Base-by-base conservation (phyloP, 2,888 invertebrate genomes). In the Brachynemurus nebulosus region DNA sequence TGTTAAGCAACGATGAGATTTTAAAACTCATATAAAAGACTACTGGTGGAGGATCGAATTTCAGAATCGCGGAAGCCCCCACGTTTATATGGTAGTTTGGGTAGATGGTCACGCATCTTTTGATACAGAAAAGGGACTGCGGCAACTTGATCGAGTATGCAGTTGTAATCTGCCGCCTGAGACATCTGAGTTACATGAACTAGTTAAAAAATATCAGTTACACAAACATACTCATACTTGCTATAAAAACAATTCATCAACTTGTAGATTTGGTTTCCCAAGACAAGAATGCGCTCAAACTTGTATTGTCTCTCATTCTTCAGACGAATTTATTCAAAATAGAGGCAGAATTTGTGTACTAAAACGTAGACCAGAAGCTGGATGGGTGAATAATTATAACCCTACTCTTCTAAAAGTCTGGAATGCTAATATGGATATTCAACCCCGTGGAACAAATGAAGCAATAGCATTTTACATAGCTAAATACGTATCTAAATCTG, bases 401-500 rank as follows among this genome's bases (percentile, higher is more conserved):
- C 40, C 40, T 23, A 8, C 11, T 2, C 16, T 50, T 44, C 25
- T 51, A 43, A 40, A 44, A 45, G 44, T 45, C 38, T 42, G 53
- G 55, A 49, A 38, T 36, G 54, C 43, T 2, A 56, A 55, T 44
- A 56, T 54, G 50, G 54, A 55, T 38, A 52, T 56, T 9, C 54
- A 55, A 42, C 53, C 53, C 14, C 54, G 54, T 40, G 53, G 54
- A 8, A 33, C 50, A 38, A 53, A 53, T 40, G 52, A 52, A 46
- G 20, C 51, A 40, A 47, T 48, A 36, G 50, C 47, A 11, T 51
- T n/a, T n/a, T n/a, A n/a, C n/a, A 45, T 51, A 17, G 50, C 48
- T 16, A 50, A 51, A 39, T 48, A 50, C 21, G 3, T 47, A 18
- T 47, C 45, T 9, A 48, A 47, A 47, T 20, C 11, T 37, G 49